These are phyloP conservation scores for Saimiri boliviensis DNA, from an alignment of 2,113 vertebrate genomes.

Conservation along the genomic window DNA sequence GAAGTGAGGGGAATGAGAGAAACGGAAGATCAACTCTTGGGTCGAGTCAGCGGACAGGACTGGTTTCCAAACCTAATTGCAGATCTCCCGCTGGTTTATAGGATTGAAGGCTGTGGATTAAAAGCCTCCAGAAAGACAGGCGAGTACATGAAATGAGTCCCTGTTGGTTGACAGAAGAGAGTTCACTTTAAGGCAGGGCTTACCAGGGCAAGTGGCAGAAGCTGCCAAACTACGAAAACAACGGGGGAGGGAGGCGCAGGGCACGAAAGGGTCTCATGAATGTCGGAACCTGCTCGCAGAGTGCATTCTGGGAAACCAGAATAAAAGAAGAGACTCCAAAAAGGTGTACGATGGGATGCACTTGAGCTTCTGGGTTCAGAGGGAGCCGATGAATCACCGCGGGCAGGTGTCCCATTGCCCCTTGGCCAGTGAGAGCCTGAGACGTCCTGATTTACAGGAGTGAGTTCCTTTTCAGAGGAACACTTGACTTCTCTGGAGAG, in stretches of 20 bases:
- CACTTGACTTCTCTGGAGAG: neutral
- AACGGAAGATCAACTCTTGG: accelerated
- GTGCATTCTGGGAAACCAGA: neutral
- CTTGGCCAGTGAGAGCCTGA: neutral
- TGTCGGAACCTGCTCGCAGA: neutral
- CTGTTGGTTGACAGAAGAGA: neutral
- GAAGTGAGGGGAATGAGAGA: neutral
- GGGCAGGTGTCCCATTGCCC: neutral
- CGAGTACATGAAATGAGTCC: too few relatives aligned
- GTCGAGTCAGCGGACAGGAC: accelerated
- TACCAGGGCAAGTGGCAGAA: neutral
- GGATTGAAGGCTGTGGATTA: neutral
- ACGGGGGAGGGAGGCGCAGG: neutral
- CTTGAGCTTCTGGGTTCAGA: conserved; percentile 21
- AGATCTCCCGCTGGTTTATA: neutral
- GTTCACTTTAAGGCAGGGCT: neutral
- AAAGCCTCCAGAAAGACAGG: neutral
- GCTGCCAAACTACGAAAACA: neutral
- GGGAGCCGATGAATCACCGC: neutral
- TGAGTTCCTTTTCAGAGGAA: neutral
- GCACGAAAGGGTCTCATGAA: neutral
- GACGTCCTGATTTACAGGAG: conserved; percentile 9
- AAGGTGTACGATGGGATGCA: too few relatives aligned
- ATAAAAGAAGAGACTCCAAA: neutral
- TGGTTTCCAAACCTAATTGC: accelerated